Evolutionary conservation across 2,888 invertebrate genomes (phyloP).

Genomic region (Beris chalybata): DNA sequence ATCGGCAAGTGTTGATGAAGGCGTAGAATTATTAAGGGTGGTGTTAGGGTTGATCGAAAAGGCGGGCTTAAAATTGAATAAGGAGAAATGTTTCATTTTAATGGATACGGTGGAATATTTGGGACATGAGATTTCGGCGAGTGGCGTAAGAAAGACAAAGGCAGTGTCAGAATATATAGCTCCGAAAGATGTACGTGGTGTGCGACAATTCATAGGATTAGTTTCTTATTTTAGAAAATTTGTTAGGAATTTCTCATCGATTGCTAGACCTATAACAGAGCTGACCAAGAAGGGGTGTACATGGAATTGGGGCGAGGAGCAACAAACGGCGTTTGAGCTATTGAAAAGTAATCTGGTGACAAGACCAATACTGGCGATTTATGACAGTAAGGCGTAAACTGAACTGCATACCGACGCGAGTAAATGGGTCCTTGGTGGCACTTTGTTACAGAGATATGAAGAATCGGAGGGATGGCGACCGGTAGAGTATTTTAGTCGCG

Average conservation of each 20-base stretch:
- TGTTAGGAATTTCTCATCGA: neutral
- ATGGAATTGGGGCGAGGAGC: neutral
- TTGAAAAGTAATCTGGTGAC: neutral
- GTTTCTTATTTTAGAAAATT: constrained; percentile 12
- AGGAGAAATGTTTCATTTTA: constrained; percentile 34
- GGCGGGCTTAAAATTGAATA: constrained; percentile 29
- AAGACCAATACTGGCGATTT: constrained; percentile 7
- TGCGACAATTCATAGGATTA: constrained; percentile 16
- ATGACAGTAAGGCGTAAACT: neutral
- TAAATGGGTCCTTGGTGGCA: too few species aligned
- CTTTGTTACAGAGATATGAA: neutral
- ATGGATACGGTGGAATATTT: constrained; percentile 32
- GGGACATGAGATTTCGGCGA: constrained; percentile 21
- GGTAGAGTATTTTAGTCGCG: neutral
- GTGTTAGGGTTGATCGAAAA: constrained; percentile 26
- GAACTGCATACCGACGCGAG: too few species aligned
- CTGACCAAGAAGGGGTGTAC: neutral
- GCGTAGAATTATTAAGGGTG: constrained; percentile 27
- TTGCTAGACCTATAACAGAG: constrained; percentile 6
- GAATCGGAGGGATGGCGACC: neutral
- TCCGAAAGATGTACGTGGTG: constrained; percentile 1
- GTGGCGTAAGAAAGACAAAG: constrained; percentile 5
- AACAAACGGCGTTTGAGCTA: constrained; percentile 3
- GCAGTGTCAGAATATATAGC: neutral
- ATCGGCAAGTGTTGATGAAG: constrained; percentile 9